These are phyloP conservation scores for Montipora cactus DNA, from an alignment of 64 coral and sea anemone species.

Conservation along the genomic window DNA sequence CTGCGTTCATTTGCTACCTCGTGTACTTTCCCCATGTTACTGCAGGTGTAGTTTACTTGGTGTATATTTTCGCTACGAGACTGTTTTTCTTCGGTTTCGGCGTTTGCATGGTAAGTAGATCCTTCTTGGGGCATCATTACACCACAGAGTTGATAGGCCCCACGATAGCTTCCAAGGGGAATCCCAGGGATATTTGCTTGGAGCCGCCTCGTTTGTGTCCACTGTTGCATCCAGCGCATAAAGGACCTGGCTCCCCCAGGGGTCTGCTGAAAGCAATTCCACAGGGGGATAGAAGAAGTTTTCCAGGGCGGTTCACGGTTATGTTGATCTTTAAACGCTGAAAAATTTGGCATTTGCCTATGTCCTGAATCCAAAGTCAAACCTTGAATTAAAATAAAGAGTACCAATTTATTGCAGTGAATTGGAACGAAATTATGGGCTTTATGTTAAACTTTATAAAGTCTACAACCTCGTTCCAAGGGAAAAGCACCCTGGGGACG, in stretches of 20 bases:
- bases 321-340: neutral
- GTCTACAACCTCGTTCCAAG: too few species aligned
- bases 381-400: neutral
- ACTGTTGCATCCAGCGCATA: slow-evolving; percentile 74
- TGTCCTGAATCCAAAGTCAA: neutral
- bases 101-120: neutral
- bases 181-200: neutral
- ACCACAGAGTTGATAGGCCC: slow-evolving; percentile 7
- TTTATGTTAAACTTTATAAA: too few species aligned
- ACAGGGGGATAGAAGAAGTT: neutral
- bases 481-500: too few species aligned
- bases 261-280: slow-evolving; percentile 40
- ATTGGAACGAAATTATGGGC: too few species aligned
- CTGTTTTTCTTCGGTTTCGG: neutral
- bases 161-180: neutral
- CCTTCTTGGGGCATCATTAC: neutral
- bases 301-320: neutral
- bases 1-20: neutral
- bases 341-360: neutral
- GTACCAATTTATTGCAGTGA: neutral
- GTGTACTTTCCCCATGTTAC: neutral
- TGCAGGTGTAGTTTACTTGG: neutral
- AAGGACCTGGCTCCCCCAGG: slow-evolving; percentile 11
- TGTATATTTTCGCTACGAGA: neutral
- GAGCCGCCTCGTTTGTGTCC: slow-evolving; percentile 49